Conservation (phyloP, 2,888 invertebrate species). For the Parnassius apollo region DNA sequence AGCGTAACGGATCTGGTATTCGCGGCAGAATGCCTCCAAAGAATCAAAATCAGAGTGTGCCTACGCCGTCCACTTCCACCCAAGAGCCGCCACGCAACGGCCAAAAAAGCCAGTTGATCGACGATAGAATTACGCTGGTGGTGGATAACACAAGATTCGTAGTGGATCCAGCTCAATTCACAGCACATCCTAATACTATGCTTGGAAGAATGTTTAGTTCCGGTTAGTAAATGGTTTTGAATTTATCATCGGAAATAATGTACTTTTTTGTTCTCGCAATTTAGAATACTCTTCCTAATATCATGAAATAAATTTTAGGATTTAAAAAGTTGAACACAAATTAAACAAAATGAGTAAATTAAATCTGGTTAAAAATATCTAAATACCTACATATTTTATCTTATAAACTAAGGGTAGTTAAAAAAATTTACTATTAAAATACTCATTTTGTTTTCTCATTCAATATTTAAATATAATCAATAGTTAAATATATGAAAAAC, state of each 20-base stretch:
- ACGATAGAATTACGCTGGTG: conserved; percentile 94
- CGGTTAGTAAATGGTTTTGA: conserved; percentile 63
- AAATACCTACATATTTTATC: no score
- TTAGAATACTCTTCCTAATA: no score
- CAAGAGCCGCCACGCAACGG: conserved; percentile 59
- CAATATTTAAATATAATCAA: no score
- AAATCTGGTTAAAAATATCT: no score
- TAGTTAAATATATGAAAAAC: no score
- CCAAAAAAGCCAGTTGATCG: conserved; percentile 68
- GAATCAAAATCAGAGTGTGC: conserved; percentile 53
- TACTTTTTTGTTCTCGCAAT: no score
- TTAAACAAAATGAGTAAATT: no score
- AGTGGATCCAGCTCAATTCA: conserved; percentile 95
- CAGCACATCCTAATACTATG: conserved; percentile 98
- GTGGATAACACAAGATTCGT: conserved; percentile 96
- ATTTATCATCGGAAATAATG: neutral
- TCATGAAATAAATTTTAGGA: no score
- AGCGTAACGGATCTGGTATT: conserved; percentile 61
- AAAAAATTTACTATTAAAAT: no score
- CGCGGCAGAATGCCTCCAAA: conserved; percentile 65
- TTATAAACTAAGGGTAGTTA: no score
- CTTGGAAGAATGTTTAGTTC: conserved; percentile 99
- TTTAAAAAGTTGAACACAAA: no score
- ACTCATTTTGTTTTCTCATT: no score
- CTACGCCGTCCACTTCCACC: conserved; percentile 63